Conservation (phyloP, 2,113 vertebrate species). For the Corythoichthys intestinalis region DNA sequence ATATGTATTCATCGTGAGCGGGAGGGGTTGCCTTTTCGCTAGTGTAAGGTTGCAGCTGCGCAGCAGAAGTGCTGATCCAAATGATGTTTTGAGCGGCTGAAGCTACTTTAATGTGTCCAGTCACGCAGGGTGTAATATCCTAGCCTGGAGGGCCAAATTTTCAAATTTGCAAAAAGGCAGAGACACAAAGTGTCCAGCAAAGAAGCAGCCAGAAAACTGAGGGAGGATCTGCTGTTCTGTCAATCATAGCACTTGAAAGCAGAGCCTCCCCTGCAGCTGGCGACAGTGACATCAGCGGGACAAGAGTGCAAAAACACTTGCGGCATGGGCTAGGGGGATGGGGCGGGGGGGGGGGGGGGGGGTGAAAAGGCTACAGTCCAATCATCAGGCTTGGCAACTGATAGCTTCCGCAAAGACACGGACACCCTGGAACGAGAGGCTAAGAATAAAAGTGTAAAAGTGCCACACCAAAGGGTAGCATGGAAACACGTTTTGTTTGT, state of each 20-base stretch:
- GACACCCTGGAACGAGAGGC: constrained; percentile 50
- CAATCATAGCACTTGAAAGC: constrained; percentile 47
- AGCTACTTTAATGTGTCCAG: neutral
- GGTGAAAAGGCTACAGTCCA: constrained; percentile 35
- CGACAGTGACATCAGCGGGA: constrained; percentile 53
- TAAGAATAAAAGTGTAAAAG: constrained; percentile 64
- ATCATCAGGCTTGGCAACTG: constrained; percentile 55
- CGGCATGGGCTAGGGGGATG: neutral
- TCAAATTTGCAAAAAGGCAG: constrained; percentile 47
- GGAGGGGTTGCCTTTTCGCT: constrained; percentile 3
- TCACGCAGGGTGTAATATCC: constrained; percentile 3
- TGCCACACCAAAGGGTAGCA: constrained; percentile 58
- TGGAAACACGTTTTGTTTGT: constrained; percentile 40
- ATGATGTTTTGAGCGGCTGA: constrained; percentile 1
- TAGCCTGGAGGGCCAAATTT: constrained; percentile 22
- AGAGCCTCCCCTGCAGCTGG: constrained; percentile 40
- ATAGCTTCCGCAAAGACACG: constrained; percentile 57
- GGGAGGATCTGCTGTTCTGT: constrained; percentile 46
- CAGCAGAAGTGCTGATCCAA: constrained; percentile 33
- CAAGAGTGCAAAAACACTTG: constrained; percentile 20
- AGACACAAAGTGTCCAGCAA: constrained; percentile 37
- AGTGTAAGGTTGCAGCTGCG: constrained; percentile 42
- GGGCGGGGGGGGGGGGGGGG: constrained; percentile 18
- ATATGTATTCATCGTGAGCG: constrained; percentile 32
- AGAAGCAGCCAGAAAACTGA: constrained; percentile 10